Base-by-base conservation (phyloP, 2,113 vertebrate genomes). In the Psittacus erithacus region DNA sequence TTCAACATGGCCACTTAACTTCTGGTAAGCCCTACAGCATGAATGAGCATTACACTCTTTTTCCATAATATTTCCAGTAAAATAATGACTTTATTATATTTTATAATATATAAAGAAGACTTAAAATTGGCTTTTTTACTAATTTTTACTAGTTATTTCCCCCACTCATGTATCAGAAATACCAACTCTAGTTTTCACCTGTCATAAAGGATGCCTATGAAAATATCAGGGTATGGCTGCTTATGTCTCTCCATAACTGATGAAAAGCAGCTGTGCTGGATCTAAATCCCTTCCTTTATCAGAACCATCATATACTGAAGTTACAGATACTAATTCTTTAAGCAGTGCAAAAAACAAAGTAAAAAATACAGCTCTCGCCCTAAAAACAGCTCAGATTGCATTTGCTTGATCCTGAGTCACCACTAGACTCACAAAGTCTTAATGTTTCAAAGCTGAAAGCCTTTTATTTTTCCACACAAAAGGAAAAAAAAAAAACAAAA, bases 21-120 rank as follows among this genome's bases (percentile, higher is more conserved):
- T 67, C 9, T 39, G 35, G n/a, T 79, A 90, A 91, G 33, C 20
- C 43, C 35, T 63, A 50, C 10, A 33, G 44, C 39, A 89, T 63
- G 41, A 91, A 78, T 20, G 33, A 87, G 11, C n/a, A 96, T 71
- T 79, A 87, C 62, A 71, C 64, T 82, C 28, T 89, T 95, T 68
- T 82, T 71, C 65, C 78, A 9, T 64, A 88, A 28, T 55, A 86
- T 59, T 79, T 89, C 77, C 84, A 85, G 78, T 38, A 79, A 92
- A 90, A 82, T 82, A 79, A 93, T 60, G 22, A 84, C 55, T 89
- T 92, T 38, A 78, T 89, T 95, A n/a, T 91, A 86, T 95, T 94
- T 92, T 81, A 96, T 46, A 94, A 95, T 50, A 82, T 8, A 92
- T 46, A 75, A 95, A 92, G 77, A 75, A 86, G 38, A 33, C 24